These are phyloP conservation scores for Eurypyga helias DNA, from an alignment of 2,113 vertebrate species.

Conservation along the genomic window DNA sequence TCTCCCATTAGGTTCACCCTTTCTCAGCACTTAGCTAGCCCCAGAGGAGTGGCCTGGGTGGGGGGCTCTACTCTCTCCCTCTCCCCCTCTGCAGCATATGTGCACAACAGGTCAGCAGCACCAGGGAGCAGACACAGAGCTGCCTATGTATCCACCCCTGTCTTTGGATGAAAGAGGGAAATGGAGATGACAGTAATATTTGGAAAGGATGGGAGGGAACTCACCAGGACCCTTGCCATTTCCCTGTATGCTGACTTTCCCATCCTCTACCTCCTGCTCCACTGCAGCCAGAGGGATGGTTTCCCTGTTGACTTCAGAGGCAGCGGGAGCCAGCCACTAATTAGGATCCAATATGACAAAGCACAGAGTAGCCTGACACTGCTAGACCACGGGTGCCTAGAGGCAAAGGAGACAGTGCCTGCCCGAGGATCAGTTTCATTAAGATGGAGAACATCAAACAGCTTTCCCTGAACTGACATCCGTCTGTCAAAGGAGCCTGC, in stretches of 20 bases:
- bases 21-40: not conserved
- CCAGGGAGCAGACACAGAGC: not conserved
- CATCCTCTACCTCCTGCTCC: not conserved
- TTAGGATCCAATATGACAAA: conserved; percentile 63
- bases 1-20: not conserved
- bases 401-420: conserved; percentile 35
- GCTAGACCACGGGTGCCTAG: conserved; percentile 16
- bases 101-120: not conserved
- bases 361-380: conserved; percentile 32
- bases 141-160: not conserved
- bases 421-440: conserved; percentile 57
- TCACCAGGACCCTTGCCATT: not conserved
- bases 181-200: not conserved
- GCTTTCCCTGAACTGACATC: conserved; percentile 48
- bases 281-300: conserved; percentile 20
- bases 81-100: not conserved
- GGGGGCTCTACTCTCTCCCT: not conserved
- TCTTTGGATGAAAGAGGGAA: not conserved
- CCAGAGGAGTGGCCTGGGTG: not conserved
- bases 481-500: conserved; percentile 57
- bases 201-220: not conserved
- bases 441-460: conserved; percentile 58
- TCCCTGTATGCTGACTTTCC: not conserved
- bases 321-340: conserved; percentile 47
- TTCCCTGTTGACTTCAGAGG: conserved; percentile 37